Evolutionary conservation across 2,113 vertebrate genomes (phyloP).

Genomic region (Neogale vison): DNA sequence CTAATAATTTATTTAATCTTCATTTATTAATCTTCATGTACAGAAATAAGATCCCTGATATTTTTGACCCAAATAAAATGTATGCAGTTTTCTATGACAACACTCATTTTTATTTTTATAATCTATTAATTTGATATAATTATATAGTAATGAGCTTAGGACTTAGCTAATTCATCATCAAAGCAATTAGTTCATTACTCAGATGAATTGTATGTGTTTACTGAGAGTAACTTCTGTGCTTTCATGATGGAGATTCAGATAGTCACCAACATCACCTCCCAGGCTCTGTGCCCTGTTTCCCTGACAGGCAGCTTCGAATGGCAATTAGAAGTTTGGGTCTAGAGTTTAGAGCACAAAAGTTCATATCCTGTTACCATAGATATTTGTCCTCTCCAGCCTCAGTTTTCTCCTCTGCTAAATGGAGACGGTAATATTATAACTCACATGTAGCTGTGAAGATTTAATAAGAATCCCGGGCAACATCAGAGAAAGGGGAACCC

Average conservation of each 20-base stretch:
- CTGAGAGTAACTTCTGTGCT: neutral
- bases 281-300: neutral
- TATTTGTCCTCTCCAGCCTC: neutral
- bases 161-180: constrained; percentile 47
- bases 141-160: constrained; percentile 7
- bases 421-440: neutral
- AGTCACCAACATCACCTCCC: neutral
- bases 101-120: constrained; percentile 55
- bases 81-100: neutral
- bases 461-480: neutral
- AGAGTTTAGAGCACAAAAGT: neutral
- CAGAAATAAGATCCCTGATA: constrained; percentile 9
- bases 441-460: neutral
- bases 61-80: constrained; percentile 40
- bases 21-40: neutral
- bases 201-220: neutral
- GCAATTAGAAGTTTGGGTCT: neutral
- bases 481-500: neutral
- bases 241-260: accelerated
- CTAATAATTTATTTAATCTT: constrained; percentile 13
- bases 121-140: constrained; percentile 58
- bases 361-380: neutral
- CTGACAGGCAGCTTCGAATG: neutral
- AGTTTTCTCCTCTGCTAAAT: neutral
- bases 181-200: constrained; percentile 28